Percentiles rank a stretch among this genome's conserved stretches.
Conservation (phyloP, 2,888 invertebrate species). For the Tortrix viridana region DNA sequence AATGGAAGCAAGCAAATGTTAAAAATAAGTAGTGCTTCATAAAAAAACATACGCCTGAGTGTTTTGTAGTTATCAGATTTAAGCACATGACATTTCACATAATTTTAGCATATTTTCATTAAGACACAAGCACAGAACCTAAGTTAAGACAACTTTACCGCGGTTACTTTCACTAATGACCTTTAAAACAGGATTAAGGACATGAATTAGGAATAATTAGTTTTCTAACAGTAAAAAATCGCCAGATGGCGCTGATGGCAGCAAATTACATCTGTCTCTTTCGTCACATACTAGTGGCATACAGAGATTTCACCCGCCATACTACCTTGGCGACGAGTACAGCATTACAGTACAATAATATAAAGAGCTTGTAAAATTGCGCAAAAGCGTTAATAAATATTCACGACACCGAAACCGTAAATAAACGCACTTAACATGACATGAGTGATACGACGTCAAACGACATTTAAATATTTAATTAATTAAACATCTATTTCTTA, state of each 20-base stretch:
- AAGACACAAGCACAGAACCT: not conserved
- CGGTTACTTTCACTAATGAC: too few relatives aligned
- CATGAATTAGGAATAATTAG: not conserved
- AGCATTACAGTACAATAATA: slow-evolving; percentile 29
- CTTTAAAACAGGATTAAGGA: too few relatives aligned
- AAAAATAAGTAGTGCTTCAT: not conserved
- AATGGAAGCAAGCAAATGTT: not conserved
- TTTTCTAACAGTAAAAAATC: not conserved
- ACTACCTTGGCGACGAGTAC: slow-evolving; percentile 12
- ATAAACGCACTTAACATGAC: slow-evolving; percentile 65
- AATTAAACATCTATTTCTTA: slow-evolving; percentile 32
- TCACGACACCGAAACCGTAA: slow-evolving; percentile 76
- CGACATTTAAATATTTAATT: slow-evolving; percentile 35
- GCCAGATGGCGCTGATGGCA: not conserved
- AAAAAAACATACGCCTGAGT: not conserved
- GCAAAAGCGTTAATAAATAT: slow-evolving; percentile 79
- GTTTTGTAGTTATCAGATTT: not conserved
- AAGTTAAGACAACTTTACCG: not conserved
- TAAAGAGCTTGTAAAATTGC: slow-evolving; percentile 59
- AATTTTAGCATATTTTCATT: slow-evolving; percentile 3
- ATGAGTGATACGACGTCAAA: slow-evolving; percentile 55
- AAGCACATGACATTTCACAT: slow-evolving; percentile 23
- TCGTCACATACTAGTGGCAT: not conserved
- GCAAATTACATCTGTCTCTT: too few relatives aligned
- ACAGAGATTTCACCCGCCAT: not conserved